Conservation (phyloP, 2,113 vertebrate genomes). For the Sturnus vulgaris region DNA sequence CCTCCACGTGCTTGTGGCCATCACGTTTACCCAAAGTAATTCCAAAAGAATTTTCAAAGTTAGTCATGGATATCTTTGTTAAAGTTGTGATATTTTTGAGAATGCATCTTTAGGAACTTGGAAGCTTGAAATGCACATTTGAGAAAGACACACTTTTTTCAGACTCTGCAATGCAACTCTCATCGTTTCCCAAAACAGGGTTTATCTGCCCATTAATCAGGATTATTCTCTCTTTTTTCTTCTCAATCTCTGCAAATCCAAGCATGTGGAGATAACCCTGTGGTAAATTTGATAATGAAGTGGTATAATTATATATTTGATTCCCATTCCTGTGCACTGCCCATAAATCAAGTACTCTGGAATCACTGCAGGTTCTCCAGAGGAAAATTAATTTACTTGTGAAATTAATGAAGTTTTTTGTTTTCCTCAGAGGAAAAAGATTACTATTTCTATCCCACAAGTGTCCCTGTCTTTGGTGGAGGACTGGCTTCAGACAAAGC, state of each 20-base stretch:
- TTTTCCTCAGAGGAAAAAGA: not conserved
- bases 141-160: not conserved
- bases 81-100: not conserved
- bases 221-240: not conserved
- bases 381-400: not conserved
- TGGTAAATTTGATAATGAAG: not conserved
- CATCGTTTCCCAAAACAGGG: not conserved
- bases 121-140: not conserved
- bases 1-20: fast-evolving
- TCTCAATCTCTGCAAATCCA: not conserved
- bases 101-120: not conserved
- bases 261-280: not conserved
- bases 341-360: not conserved
- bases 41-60: not conserved
- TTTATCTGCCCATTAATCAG: not conserved
- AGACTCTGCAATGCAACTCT: not conserved
- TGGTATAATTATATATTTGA: not conserved
- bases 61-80: not conserved
- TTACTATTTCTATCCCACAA: not conserved
- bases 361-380: not conserved
- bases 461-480: not conserved
- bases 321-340: not conserved
- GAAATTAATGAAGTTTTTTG: not conserved
- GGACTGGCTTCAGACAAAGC: not conserved
- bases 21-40: not conserved